Percentiles rank a stretch among this genome's conserved stretches.
These are phyloP conservation scores for Lycaon pictus DNA, from an alignment of 2,113 vertebrate species.

Conservation along the genomic window DNA sequence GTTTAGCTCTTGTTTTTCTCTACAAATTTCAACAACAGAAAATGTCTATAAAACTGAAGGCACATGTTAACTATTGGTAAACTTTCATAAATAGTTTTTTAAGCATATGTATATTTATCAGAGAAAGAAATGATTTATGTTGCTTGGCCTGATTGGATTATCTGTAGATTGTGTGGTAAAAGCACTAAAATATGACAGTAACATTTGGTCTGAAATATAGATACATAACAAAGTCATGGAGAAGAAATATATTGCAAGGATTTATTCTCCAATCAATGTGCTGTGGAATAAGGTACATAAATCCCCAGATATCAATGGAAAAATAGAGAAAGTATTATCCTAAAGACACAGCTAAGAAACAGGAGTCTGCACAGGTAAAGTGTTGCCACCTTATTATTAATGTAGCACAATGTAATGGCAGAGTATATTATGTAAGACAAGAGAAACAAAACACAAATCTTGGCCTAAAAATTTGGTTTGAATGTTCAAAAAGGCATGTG, in stretches of 20 bases:
- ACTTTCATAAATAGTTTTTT: conserved; percentile 7
- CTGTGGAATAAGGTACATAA: conserved; percentile 53
- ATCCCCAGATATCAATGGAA: conserved; percentile 46
- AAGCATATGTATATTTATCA: conserved; percentile 38
- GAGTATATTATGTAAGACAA: background rate
- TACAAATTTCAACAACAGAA: background rate
- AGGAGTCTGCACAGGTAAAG: background rate
- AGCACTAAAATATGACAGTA: conserved; percentile 41
- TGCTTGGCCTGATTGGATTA: background rate
- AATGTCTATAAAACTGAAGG: background rate
- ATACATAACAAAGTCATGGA: conserved; percentile 2
- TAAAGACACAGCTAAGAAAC: background rate
- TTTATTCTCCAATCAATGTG: conserved; percentile 58
- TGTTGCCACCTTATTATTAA: background rate
- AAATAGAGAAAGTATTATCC: background rate
- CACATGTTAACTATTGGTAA: background rate
- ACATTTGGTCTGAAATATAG: conserved; percentile 50
- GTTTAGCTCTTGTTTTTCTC: background rate
- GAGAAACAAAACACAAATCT: conserved; percentile 18
- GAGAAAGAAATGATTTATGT: background rate
- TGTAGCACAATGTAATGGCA: background rate
- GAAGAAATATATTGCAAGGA: background rate
- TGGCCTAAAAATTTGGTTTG: background rate
- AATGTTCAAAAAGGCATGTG: background rate
- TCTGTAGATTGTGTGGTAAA: background rate